Conservation (phyloP, 2,113 vertebrate genomes). For the Willisornis vidua region DNA sequence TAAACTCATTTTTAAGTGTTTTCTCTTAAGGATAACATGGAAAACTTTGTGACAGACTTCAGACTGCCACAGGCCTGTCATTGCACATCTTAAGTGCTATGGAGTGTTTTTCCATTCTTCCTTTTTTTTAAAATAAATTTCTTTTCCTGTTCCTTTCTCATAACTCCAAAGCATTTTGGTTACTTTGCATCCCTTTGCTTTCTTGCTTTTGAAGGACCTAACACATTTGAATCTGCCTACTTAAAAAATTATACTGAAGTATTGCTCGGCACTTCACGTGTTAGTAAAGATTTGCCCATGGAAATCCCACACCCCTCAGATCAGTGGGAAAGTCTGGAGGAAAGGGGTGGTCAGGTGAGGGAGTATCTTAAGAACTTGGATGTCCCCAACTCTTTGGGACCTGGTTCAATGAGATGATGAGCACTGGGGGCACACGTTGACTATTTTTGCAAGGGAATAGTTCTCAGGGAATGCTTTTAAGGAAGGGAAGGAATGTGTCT, state of each 20-base stretch:
- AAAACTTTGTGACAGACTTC: not conserved
- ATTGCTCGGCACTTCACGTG: not conserved
- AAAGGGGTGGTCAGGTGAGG: not conserved
- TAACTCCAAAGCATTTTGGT: not conserved
- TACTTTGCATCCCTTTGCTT: not conserved
- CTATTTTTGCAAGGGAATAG: not conserved
- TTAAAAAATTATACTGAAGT: not conserved
- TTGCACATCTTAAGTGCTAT: not conserved
- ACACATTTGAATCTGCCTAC: not conserved
- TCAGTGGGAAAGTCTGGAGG: not conserved
- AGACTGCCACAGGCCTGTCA: not conserved
- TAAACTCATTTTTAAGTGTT: not conserved
- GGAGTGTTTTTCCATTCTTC: not conserved
- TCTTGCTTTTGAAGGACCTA: not conserved
- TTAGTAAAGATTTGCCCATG: not conserved
- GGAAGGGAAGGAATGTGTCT: not conserved
- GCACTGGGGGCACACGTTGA: not conserved
- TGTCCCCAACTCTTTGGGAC: not conserved
- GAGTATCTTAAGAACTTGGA: not conserved
- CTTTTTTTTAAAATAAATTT: not conserved
- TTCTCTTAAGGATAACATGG: not conserved
- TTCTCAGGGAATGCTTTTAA: not conserved
- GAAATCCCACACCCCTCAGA: not conserved
- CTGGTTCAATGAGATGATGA: not conserved
- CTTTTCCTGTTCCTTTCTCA: not conserved